Conservation (phyloP, 2,797 vertebrate species). For the Falco columbarius region DNA sequence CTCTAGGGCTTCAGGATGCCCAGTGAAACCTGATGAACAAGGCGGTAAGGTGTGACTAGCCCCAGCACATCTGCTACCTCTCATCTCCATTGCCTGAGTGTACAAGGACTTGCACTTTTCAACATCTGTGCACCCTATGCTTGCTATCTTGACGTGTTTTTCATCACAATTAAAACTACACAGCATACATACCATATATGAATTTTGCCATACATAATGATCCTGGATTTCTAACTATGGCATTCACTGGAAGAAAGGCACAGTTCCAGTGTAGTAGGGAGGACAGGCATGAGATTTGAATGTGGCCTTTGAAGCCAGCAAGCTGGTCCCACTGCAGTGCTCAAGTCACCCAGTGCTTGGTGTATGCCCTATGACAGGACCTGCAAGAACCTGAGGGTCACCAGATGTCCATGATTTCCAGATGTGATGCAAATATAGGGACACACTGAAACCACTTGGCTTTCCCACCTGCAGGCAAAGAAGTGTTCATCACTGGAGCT, state of each 20-base stretch:
- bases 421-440: background rate
- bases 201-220: background rate
- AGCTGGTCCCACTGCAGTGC: background rate
- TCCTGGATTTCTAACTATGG: background rate
- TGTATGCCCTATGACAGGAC: rapidly evolving
- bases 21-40: background rate
- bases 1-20: background rate
- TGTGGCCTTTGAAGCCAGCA: background rate
- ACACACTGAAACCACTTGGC: background rate
- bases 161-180: background rate
- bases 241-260: background rate
- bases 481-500: background rate
- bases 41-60: background rate
- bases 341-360: background rate
- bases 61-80: background rate
- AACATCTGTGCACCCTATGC: background rate
- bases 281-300: background rate
- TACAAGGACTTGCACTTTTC: background rate
- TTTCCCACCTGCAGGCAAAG: background rate
- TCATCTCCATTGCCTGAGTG: background rate
- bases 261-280: background rate
- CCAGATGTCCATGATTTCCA: background rate
- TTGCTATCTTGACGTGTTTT: background rate
- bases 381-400: background rate
- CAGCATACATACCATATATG: background rate